Conservation (phyloP, 2,797 vertebrate species). For the Arrhamphus sclerolepis region DNA sequence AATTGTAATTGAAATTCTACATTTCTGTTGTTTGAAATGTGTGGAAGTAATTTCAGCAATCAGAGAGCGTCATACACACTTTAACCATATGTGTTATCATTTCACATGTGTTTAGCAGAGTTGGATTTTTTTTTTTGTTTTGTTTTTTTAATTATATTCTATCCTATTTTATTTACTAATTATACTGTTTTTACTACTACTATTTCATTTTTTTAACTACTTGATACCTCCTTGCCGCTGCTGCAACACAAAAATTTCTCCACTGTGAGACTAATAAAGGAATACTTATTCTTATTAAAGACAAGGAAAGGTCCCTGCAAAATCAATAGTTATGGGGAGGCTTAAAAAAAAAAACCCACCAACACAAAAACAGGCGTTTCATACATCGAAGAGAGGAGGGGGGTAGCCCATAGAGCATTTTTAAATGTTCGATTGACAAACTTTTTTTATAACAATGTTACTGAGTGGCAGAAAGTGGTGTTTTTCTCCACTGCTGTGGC, state of each 20-base stretch:
- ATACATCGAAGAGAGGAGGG: not conserved
- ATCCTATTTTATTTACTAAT: too few relatives aligned
- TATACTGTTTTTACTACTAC: too few relatives aligned
- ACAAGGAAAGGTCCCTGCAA: too few relatives aligned
- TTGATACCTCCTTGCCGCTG: too few relatives aligned
- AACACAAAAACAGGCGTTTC: not conserved
- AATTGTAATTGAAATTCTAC: not conserved
- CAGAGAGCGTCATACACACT: not conserved
- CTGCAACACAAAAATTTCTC: too few relatives aligned
- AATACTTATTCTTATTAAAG: too few relatives aligned
- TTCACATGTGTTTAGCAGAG: not conserved
- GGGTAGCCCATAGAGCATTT: not conserved
- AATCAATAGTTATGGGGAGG: not conserved
- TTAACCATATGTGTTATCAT: not conserved
- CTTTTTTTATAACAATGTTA: conserved; percentile 1
- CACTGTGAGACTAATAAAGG: too few relatives aligned
- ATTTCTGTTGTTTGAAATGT: conserved; percentile 6
- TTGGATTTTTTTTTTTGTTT: too few relatives aligned
- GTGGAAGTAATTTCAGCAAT: not conserved
- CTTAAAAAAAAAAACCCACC: not conserved
- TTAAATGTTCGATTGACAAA: not conserved
- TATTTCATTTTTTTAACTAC: too few relatives aligned
- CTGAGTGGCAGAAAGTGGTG: not conserved
- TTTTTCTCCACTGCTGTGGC: not conserved
- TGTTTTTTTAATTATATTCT: too few relatives aligned